Conservation (phyloP, 2,888 invertebrate genomes). For the Pristionchus exspectatus region DNA sequence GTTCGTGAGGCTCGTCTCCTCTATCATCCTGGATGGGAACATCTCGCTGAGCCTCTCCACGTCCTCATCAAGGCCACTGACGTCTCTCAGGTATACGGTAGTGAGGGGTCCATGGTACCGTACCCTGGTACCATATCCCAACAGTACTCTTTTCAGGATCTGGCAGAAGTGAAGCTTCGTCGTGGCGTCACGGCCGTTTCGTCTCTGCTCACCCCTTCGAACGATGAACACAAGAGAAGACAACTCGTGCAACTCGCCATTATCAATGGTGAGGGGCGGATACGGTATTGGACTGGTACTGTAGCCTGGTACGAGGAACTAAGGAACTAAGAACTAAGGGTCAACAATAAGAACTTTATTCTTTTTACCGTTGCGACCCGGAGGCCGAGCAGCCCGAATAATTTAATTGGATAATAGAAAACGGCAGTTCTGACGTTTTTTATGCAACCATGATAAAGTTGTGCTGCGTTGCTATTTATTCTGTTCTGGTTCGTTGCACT, state of each 20-base stretch:
- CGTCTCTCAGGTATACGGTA: no score
- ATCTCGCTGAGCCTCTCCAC: no score
- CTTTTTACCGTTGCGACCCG: not conserved
- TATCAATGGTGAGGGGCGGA: slow-evolving; percentile 88
- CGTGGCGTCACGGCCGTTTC: slow-evolving; percentile 97
- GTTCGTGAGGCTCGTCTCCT: no score
- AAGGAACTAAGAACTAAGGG: not conserved
- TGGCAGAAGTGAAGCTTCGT: slow-evolving; percentile 88
- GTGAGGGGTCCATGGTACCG: no score
- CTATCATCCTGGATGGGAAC: no score
- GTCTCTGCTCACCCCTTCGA: no score
- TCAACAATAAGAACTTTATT: not conserved
- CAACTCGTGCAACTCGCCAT: slow-evolving; percentile 97
- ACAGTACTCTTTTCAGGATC: slow-evolving; percentile 57
- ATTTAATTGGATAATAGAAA: slow-evolving; percentile 17
- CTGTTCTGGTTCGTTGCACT: no score
- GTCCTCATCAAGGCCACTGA: no score
- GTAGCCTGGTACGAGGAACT: not conserved
- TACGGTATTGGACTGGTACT: not conserved
- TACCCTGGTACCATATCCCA: not conserved
- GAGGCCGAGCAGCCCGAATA: not conserved
- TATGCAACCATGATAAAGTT: slow-evolving; percentile 29
- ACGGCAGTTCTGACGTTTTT: slow-evolving; percentile 30
- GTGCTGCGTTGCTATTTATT: slow-evolving; percentile 10
- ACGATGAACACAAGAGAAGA: slow-evolving; percentile 98